Percentiles rank a stretch among this genome's conserved stretches.
phyloP scores from a whole-genome alignment of 2,888 invertebrate genomes.

The Leucoptera coffeella region DNA sequence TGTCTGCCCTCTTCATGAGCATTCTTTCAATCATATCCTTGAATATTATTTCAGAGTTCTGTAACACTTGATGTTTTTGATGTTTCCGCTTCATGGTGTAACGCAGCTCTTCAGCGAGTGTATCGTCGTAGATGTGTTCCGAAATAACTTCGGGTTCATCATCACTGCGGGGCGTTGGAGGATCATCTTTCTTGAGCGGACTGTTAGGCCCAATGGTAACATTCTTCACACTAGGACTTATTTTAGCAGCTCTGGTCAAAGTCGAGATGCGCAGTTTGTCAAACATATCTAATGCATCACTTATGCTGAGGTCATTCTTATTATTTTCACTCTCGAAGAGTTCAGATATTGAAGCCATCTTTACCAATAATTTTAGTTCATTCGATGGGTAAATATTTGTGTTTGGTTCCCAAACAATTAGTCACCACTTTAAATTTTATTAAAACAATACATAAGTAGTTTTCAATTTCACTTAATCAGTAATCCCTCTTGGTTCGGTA shows the following conservation, averaged over 20 bases:
- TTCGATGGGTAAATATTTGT: too few species aligned
- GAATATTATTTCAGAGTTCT: conserved; percentile 20
- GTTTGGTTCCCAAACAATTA: too few species aligned
- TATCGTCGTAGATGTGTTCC: conserved; percentile 21
- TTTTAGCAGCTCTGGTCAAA: conserved; percentile 49
- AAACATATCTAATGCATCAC: conserved; percentile 18
- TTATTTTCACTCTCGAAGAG: too few species aligned
- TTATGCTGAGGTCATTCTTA: too few species aligned
- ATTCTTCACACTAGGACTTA: conserved; percentile 41
- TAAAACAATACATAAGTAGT: too few species aligned
- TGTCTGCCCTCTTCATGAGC: conserved; percentile 22
- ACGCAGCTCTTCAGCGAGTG: conserved; percentile 23
- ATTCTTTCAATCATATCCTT: conserved; percentile 27
- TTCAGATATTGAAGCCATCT: too few species aligned
- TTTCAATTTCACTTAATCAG: too few species aligned
- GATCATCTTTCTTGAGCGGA: conserved; percentile 11
- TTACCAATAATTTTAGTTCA: too few species aligned
- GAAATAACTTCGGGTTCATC: conserved; percentile 7
- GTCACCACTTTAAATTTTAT: too few species aligned
- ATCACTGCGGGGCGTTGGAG: conserved; percentile 8
- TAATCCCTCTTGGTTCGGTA: too few species aligned
- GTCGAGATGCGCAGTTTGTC: conserved; percentile 53
- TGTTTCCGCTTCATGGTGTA: conserved; percentile 26
- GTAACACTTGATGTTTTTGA: conserved; percentile 20
- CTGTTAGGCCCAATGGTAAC: conserved; percentile 47